Evolutionary conservation across 2,797 vertebrate species (phyloP).

Genomic region (Chanos chanos): DNA sequence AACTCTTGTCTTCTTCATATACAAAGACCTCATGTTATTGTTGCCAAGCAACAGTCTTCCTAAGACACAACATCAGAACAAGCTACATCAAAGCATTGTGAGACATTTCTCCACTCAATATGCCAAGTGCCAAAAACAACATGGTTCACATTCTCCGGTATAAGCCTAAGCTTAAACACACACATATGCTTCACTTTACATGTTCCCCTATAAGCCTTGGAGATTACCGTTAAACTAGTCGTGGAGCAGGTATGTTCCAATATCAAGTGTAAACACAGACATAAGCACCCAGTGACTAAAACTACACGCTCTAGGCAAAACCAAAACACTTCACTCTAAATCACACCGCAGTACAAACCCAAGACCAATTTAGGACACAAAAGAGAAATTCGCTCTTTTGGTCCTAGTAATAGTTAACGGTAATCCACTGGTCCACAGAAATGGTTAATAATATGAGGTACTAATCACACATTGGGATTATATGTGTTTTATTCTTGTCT

Average conservation of each 20-base stretch:
- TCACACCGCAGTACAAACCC: too few species aligned
- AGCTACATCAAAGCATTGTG: conserved; percentile 25
- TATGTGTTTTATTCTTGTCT: too few species aligned
- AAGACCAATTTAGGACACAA: too few species aligned
- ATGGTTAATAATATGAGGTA: too few species aligned
- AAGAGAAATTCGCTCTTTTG: too few species aligned
- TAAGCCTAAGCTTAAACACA: background rate
- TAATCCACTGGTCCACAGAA: too few species aligned
- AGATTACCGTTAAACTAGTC: conserved; percentile 6
- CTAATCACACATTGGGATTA: too few species aligned
- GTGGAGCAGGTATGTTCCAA: background rate
- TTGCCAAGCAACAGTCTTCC: conserved; percentile 19
- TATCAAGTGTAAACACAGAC: background rate
- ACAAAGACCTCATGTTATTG: background rate
- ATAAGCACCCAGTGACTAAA: background rate
- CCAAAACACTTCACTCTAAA: too few species aligned
- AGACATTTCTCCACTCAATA: conserved; percentile 17
- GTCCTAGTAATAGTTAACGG: too few species aligned
- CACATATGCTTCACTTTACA: background rate
- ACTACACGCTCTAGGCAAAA: too few species aligned
- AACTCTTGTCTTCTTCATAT: background rate
- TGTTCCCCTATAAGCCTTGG: conserved; percentile 1
- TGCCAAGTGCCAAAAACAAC: background rate
- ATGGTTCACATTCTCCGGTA: conserved; percentile 2
- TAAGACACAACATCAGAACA: background rate